A percentile compares a stretch with the other conserved stretches of the same genome.
These are phyloP conservation scores for Coelinius sp. DNA, from an alignment of 2,888 invertebrate genomes.

Conservation along the genomic window DNA sequence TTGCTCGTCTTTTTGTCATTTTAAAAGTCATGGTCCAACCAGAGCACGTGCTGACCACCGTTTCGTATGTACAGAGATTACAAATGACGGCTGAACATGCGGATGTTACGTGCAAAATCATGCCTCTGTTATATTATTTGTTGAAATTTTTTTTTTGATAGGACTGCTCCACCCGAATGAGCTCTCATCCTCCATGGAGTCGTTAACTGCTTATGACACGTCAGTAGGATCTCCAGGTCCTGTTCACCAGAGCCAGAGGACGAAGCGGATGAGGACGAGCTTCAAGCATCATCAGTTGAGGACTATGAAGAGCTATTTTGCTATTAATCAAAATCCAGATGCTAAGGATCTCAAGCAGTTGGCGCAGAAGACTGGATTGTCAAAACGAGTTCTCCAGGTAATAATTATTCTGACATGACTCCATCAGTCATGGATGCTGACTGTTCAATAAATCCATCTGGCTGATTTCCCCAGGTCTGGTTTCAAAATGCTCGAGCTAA, in stretches of 20 bases:
- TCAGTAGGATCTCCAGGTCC: conserved; percentile 81
- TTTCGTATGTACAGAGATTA: conserved; percentile 24
- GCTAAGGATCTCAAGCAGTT: conserved; percentile 98
- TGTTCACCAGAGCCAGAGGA: conserved; percentile 78
- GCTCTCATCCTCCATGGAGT: conserved; percentile 84
- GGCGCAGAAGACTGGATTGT: conserved; percentile 97
- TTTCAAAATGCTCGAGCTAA: conserved; percentile 99
- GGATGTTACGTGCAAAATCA: not conserved
- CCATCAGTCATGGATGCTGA: not conserved
- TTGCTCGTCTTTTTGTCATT: conserved; percentile 29
- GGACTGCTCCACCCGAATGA: conserved; percentile 83
- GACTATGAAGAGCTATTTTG: conserved; percentile 99
- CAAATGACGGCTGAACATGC: conserved; percentile 11
- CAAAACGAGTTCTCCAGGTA: conserved; percentile 98
- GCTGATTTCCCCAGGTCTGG: conserved; percentile 84
- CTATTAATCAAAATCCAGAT: conserved; percentile 99
- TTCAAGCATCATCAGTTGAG: conserved; percentile 99
- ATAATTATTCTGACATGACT: conserved; percentile 28
- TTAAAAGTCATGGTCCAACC: conserved; percentile 16
- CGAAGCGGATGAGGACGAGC: conserved; percentile 98
- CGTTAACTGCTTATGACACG: conserved; percentile 80
- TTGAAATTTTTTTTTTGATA: conserved; percentile 65
- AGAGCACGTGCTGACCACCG: conserved; percentile 33
- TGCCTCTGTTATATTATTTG: not conserved
- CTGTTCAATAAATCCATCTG: too few species aligned